Conservation (phyloP, 2,797 vertebrate genomes). For the Fistularia tabacaria region DNA sequence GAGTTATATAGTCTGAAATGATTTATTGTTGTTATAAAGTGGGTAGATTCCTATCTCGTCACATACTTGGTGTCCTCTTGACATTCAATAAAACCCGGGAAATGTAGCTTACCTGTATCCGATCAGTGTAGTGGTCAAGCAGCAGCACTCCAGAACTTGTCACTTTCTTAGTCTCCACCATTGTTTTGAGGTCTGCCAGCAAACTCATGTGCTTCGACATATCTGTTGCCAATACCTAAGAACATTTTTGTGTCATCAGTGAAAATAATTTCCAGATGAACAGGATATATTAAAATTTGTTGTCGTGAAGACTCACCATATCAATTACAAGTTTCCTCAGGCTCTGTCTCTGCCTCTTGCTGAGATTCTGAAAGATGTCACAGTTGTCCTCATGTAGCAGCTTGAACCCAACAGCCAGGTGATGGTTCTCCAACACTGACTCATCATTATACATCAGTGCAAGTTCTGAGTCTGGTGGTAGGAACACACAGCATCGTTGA, state of each 20-base stretch:
- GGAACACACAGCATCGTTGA: too few relatives aligned
- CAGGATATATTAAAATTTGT: background rate
- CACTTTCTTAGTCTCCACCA: conserved; percentile 98
- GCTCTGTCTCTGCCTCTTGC: conserved; percentile 86
- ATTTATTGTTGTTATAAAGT: too few relatives aligned
- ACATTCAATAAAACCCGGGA: too few relatives aligned
- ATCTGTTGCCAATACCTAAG: conserved; percentile 91
- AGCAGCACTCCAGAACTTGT: conserved; percentile 91
- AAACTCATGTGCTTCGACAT: conserved; percentile 98
- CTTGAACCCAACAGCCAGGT: conserved; percentile 93
- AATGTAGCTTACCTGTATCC: conserved; percentile 83
- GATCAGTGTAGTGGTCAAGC: conserved; percentile 90
- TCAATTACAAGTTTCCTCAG: conserved; percentile 94
- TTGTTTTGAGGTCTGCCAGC: conserved; percentile 92
- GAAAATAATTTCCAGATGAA: background rate
- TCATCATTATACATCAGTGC: conserved; percentile 96
- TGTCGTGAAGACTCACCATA: conserved; percentile 75
- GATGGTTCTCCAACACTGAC: conserved; percentile 94
- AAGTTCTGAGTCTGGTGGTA: conserved; percentile 86
- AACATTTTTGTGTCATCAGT: background rate
- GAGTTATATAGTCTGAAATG: too few relatives aligned
- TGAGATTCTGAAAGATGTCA: conserved; percentile 93
- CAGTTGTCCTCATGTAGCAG: conserved; percentile 93
- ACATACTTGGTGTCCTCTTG: too few relatives aligned
- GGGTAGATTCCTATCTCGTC: too few relatives aligned